These are phyloP conservation scores for Uria aalge DNA, from an alignment of 2,113 vertebrate genomes.

Conservation along the genomic window DNA sequence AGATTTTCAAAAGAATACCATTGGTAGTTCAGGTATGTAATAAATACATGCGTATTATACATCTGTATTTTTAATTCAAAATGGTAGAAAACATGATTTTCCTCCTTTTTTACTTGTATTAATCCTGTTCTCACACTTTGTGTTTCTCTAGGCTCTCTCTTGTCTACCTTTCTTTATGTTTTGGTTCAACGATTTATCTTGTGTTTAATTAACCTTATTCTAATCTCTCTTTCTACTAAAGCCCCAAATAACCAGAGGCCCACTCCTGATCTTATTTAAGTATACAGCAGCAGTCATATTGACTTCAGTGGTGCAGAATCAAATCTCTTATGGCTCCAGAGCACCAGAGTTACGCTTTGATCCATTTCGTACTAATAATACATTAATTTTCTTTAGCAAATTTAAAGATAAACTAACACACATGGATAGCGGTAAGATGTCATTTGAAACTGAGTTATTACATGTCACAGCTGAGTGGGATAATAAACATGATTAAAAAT, in stretches of 20 bases:
- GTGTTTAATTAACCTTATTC: conserved; percentile 27
- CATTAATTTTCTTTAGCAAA: background rate
- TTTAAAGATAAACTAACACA: background rate
- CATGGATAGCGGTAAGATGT: background rate
- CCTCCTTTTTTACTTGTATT: background rate
- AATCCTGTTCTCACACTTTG: background rate
- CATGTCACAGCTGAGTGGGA: background rate
- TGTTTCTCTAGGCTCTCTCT: background rate
- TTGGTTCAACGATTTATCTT: background rate
- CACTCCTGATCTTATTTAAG: background rate
- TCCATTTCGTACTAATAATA: background rate
- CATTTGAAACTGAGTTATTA: background rate
- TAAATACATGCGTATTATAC: background rate
- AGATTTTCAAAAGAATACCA: background rate
- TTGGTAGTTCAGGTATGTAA: background rate
- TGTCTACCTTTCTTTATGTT: background rate
- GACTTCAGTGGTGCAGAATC: background rate
- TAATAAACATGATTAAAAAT: background rate
- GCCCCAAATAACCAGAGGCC: background rate
- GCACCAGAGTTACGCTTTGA: background rate
- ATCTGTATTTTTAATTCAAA: background rate
- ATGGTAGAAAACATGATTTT: background rate
- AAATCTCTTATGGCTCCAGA: background rate
- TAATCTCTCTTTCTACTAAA: background rate
- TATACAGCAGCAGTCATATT: background rate